Conservation (phyloP, 2,888 invertebrate genomes). For the Meta bourneti region DNA sequence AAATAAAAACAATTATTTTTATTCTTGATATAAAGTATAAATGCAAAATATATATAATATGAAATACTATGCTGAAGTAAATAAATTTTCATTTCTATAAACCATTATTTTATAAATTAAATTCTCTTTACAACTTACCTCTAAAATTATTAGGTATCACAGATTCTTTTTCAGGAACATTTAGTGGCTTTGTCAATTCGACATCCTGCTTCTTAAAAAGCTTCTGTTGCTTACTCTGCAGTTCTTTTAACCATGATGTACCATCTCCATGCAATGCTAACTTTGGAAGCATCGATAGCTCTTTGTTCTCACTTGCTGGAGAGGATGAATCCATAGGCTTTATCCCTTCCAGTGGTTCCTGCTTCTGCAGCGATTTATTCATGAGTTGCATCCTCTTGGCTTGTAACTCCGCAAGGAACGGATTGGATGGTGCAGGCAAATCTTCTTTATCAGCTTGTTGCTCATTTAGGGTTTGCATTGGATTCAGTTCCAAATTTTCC, state of each 20-base stretch:
- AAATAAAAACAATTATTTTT: conserved; percentile 29
- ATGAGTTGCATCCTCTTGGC: conserved; percentile 81
- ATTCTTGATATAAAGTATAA: not conserved
- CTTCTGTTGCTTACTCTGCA: conserved; percentile 87
- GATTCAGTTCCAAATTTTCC: conserved; percentile 18
- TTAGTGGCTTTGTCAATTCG: conserved; percentile 41
- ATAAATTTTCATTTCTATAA: not conserved
- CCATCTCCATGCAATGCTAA: conserved; percentile 58
- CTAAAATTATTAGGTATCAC: conserved; percentile 12
- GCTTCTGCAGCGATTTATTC: conserved; percentile 75
- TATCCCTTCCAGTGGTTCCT: not conserved
- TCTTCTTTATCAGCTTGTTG: conserved; percentile 67
- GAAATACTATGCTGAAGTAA: not conserved
- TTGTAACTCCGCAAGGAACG: conserved; percentile 78
- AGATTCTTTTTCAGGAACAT: conserved; percentile 2
- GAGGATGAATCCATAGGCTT: not conserved
- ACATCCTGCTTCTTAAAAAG: conserved; percentile 83
- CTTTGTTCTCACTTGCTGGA: conserved; percentile 24
- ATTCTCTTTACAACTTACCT: conserved; percentile 37
- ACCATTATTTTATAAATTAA: not conserved
- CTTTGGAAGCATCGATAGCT: conserved; percentile 68
- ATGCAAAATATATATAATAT: too few species aligned
- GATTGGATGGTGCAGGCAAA: conserved; percentile 74
- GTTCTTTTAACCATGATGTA: conserved; percentile 87
- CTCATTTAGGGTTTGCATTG: not conserved